These are phyloP conservation scores for Ptilorrhoa leucosticta DNA, from an alignment of 2,113 vertebrate species.

Conservation along the genomic window DNA sequence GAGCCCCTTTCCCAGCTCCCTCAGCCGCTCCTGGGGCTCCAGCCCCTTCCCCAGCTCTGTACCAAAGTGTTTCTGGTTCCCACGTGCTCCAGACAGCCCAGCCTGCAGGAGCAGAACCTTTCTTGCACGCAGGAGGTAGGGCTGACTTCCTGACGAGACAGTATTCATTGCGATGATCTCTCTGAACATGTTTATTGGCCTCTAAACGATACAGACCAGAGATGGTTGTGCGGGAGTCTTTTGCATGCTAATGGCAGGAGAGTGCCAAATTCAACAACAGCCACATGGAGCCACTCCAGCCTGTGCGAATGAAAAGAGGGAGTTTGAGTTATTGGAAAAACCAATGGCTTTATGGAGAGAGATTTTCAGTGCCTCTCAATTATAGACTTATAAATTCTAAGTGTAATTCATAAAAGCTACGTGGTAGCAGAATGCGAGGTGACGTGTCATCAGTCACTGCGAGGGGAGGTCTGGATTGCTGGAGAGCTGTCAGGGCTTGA, in stretches of 20 bases:
- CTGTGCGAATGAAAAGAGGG: background rate
- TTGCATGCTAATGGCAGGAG: background rate
- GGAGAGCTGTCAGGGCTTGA: background rate
- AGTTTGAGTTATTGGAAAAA: background rate
- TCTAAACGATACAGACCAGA: background rate
- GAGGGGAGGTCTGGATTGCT: rapidly evolving
- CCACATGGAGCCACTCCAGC: background rate
- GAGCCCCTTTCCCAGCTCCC: background rate
- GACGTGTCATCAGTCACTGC: background rate
- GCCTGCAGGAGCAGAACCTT: background rate
- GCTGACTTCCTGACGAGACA: background rate
- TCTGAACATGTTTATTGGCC: background rate
- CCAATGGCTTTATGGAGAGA: background rate
- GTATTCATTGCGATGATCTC: background rate
- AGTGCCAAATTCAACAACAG: background rate
- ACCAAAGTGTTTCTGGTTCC: background rate
- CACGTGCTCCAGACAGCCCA: background rate
- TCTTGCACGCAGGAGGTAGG: background rate
- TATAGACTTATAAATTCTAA: background rate
- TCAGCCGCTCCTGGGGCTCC: background rate
- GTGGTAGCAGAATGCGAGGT: background rate
- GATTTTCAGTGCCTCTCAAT: background rate
- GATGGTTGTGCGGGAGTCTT: background rate
- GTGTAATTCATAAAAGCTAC: background rate
- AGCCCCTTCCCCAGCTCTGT: rapidly evolving